Conservation (phyloP, 2,888 invertebrate species). For the Pandemis cinnamomeana region DNA sequence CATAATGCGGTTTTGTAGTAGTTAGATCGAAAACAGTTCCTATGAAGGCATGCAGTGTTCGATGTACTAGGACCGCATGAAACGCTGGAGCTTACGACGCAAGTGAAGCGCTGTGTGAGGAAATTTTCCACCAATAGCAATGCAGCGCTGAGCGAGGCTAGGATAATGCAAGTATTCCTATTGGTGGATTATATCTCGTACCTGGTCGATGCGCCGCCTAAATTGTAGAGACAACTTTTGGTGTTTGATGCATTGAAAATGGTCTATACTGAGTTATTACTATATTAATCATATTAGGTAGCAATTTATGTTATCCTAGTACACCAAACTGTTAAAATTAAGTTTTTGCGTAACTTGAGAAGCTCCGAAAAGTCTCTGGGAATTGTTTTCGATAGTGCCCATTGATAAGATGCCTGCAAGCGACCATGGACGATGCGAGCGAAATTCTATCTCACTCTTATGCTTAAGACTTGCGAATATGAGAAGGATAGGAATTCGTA, state of each 20-base stretch:
- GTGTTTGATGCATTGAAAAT: neutral
- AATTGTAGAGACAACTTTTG: neutral
- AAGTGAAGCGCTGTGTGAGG: too few species aligned
- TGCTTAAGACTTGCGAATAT: neutral
- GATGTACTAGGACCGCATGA: neutral
- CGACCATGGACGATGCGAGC: neutral
- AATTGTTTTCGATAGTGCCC: neutral
- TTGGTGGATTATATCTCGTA: too few species aligned
- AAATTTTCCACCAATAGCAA: too few species aligned
- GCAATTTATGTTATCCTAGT: neutral
- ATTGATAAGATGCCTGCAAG: neutral
- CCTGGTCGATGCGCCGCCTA: neutral
- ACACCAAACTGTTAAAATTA: neutral
- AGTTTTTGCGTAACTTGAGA: neutral
- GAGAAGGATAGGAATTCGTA: neutral
- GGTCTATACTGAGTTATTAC: neutral
- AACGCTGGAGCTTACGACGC: too few species aligned
- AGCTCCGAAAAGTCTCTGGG: neutral
- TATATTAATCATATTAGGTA: neutral
- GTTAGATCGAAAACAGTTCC: slow-evolving; percentile 27
- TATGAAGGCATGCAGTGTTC: neutral
- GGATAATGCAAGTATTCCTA: too few species aligned
- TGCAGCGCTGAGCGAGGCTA: too few species aligned
- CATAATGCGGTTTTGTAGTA: slow-evolving; percentile 11
- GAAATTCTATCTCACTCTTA: neutral